A percentile compares a stretch with the other conserved stretches of the same genome.
Conservation (phyloP, 2,888 invertebrate genomes). For the Pollenia amentaria region DNA sequence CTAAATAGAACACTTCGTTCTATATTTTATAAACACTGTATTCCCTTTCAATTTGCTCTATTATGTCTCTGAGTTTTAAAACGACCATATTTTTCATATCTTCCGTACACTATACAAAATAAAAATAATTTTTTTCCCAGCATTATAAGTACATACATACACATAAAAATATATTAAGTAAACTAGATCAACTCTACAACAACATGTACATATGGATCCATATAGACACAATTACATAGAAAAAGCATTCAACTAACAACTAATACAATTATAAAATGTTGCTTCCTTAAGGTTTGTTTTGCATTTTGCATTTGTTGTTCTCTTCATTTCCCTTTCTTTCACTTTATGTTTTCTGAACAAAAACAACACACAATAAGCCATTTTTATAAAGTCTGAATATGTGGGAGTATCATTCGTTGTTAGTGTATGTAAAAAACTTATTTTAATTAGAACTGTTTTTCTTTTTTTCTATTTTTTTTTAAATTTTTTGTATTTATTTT, state of each 20-base stretch:
- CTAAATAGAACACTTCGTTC: not conserved
- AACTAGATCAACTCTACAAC: conserved; percentile 55
- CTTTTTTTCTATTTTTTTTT: conserved; percentile 17
- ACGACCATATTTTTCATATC: conserved; percentile 5
- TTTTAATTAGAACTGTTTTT: conserved; percentile 66
- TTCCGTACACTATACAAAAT: not conserved
- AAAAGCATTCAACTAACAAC: conserved; percentile 35
- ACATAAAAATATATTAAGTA: not conserved
- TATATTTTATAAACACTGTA: conserved; percentile 13
- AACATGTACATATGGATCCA: not conserved
- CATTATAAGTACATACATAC: not conserved
- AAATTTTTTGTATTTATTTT: conserved; percentile 28
- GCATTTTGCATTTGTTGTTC: conserved; percentile 49
- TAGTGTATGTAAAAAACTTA: conserved; percentile 31
- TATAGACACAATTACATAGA: not conserved
- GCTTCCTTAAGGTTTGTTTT: conserved; percentile 44
- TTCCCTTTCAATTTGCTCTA: conserved; percentile 17
- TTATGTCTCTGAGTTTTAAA: conserved; percentile 18
- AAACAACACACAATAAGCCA: conserved; percentile 44
- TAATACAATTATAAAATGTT: conserved; percentile 65
- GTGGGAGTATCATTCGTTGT: conserved; percentile 35
- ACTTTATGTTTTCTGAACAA: not conserved
- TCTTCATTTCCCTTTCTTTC: conserved; percentile 25
- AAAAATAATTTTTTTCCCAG: conserved; percentile 6
- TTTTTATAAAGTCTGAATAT: conserved; percentile 50